phyloP scores from a whole-genome alignment of 2,113 vertebrate genomes.

The Anas platyrhynchos region DNA sequence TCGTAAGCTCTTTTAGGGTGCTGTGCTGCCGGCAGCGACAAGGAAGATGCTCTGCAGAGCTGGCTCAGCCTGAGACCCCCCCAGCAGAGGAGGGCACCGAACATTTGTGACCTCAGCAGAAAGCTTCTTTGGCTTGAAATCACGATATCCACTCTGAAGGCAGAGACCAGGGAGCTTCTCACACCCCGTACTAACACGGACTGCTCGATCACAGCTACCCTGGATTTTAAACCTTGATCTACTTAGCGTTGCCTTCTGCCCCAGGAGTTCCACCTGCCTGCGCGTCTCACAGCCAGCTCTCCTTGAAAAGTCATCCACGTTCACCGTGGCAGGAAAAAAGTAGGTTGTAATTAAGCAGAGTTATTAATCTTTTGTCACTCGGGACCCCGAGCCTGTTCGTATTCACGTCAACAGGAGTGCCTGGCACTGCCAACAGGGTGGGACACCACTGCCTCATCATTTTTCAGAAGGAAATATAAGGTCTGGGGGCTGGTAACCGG shows the following conservation, averaged over 20 bases:
- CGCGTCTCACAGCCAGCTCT: neutral
- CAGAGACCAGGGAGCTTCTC: neutral
- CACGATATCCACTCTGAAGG: neutral
- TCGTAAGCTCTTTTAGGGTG: neutral
- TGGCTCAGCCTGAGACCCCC: neutral
- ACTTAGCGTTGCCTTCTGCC: neutral
- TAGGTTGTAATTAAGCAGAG: constrained; percentile 44
- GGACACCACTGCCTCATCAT: neutral
- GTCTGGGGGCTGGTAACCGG: neutral
- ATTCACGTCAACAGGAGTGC: neutral
- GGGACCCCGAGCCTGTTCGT: neutral
- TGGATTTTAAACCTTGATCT: constrained; percentile 49
- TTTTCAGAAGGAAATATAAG: neutral
- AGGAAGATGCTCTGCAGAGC: neutral
- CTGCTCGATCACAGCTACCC: neutral
- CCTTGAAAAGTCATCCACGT: constrained; percentile 52
- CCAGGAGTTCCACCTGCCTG: neutral
- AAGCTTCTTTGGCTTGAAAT: neutral
- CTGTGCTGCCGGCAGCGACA: neutral
- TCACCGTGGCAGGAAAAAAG: neutral
- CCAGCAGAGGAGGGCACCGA: neutral
- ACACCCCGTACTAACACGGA: neutral
- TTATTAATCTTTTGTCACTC: constrained; percentile 24
- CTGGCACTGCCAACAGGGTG: neutral
- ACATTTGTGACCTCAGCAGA: neutral